Evolutionary conservation across 2,888 invertebrate species (phyloP).

Genomic region (Listrodromus nycthemerus): DNA sequence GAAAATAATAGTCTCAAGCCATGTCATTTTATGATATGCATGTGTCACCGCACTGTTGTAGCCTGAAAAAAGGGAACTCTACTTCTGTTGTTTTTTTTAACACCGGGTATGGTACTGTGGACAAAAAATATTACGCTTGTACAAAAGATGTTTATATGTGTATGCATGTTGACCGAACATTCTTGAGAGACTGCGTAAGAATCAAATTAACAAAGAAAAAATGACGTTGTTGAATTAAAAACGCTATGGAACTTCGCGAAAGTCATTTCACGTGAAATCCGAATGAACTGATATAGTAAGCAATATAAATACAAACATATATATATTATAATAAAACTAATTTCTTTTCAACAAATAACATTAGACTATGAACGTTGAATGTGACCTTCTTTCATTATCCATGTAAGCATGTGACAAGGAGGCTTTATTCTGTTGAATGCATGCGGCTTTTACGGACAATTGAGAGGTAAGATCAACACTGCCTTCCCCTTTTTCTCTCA

Average conservation of each 20-base stretch:
- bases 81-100: conserved; percentile 18
- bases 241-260: background rate
- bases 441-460: conserved; percentile 53
- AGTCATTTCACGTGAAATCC: conserved; percentile 4
- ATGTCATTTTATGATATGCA: conserved; percentile 43
- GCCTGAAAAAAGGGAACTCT: conserved; percentile 9
- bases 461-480: conserved; percentile 58
- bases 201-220: background rate
- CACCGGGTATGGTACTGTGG: conserved; percentile 17
- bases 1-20: conserved; percentile 3
- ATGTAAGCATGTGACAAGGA: conserved; percentile 49
- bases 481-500: conserved; percentile 11
- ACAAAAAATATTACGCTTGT: conserved; percentile 7
- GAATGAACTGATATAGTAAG: conserved; percentile 35
- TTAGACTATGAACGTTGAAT: conserved; percentile 31
- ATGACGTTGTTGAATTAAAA: conserved; percentile 8
- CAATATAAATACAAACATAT: conserved; percentile 29
- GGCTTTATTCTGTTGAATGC: conserved; percentile 53
- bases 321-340: conserved; percentile 55
- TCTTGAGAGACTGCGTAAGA: background rate
- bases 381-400: conserved; percentile 39
- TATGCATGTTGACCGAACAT: conserved; percentile 2
- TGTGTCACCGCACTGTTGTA: conserved; percentile 11
- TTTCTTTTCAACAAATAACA: conserved; percentile 58
- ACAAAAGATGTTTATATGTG: conserved; percentile 5